Percentiles rank a stretch among this genome's conserved stretches.
phyloP scores from a whole-genome alignment of 2,888 invertebrate genomes.

The Amphipoea oculea region DNA sequence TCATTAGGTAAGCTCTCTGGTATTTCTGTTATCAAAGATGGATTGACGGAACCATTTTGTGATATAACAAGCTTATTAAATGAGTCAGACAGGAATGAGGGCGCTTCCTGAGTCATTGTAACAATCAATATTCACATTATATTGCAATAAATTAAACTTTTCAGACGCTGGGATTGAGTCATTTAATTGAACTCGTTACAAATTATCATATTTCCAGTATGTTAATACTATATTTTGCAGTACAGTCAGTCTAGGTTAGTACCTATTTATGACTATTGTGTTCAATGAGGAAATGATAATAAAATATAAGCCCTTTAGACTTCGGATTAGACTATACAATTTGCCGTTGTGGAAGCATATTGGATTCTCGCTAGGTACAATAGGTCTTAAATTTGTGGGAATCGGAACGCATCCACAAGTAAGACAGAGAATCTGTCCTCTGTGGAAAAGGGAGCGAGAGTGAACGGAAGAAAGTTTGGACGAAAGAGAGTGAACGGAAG shows the following conservation, averaged over 20 bases:
- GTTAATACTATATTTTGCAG: background rate
- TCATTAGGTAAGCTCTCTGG: background rate
- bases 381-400: background rate
- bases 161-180: constrained; percentile 34
- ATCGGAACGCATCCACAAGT: background rate
- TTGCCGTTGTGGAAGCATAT: background rate
- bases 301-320: background rate
- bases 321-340: background rate
- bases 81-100: constrained; percentile 4
- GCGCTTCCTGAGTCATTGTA: constrained; percentile 10
- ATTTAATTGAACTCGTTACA: constrained; percentile 16
- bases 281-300: constrained; percentile 4
- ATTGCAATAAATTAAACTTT: constrained; percentile 26
- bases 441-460: background rate
- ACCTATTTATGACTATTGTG: constrained; percentile 11
- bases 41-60: constrained; percentile 13
- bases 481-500: background rate
- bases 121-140: constrained; percentile 4
- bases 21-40: background rate
- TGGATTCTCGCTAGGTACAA: background rate
- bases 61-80: background rate
- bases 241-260: background rate
- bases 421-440: background rate
- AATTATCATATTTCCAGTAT: constrained; percentile 6
- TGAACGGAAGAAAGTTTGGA: background rate